Evolutionary conservation across 2,797 vertebrate species (phyloP), one percentile per base, ranked within the genome.

Genomic region (Malacoctenus gilli): DNA sequence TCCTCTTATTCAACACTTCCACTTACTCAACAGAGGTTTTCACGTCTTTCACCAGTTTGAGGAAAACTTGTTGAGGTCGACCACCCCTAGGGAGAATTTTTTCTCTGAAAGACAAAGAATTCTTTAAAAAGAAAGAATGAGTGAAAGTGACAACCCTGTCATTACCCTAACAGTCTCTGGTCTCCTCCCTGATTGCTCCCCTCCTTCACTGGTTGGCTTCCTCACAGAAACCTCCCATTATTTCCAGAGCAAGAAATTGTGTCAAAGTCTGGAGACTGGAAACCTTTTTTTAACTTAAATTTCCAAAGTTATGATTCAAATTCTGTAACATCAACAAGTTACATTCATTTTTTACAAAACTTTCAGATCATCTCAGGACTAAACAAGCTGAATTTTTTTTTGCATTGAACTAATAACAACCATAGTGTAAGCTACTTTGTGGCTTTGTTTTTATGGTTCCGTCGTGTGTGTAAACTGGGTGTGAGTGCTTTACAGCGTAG

Each of bases 381-480:
- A n/a, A n/a, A n/a, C n/a, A n/a, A n/a, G n/a, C n/a, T n/a, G n/a
- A n/a, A n/a, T n/a, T n/a, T n/a, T n/a, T n/a, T n/a, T n/a, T n/a
- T n/a, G n/a, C n/a, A n/a, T n/a, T n/a, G n/a, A n/a, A n/a, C n/a
- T n/a, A n/a, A n/a, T n/a, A n/a, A n/a, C n/a, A n/a, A n/a, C 8
- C 11, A 21, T 16, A n/a, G 6, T 41, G 8, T 19, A 44, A 38
- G 41, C 18, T 61, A 11, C 28, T 60, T 12, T 21, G 4, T 30
- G 15, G 30, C 16, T 41, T 51, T 67, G 15, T 9, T 32, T 52
- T 69, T 61, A 34, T 54, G 13, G 39, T 0, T 37, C n/a, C 44
- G 41, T 13, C 46, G 30, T 35, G 30, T 63, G 64, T 66, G 21
- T 59, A 59, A 76, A 75, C 34, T 72, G 65, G 79, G 80, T 71